Percentiles rank a stretch among this genome's conserved stretches.
These are phyloP conservation scores for Epinotia nisella DNA, from an alignment of 2,888 invertebrate genomes.

Conservation along the genomic window DNA sequence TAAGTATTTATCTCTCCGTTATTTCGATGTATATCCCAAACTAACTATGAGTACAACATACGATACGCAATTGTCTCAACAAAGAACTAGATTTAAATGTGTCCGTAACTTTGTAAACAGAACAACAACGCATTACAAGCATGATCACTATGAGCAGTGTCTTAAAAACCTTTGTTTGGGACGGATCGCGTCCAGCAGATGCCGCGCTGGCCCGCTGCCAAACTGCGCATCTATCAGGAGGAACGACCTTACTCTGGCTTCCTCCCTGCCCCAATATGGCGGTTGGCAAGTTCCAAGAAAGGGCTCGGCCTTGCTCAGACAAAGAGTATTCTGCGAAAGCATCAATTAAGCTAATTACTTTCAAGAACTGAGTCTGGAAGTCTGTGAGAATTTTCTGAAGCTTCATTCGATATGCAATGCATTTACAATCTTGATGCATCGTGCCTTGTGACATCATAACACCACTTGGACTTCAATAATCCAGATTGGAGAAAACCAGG, in stretches of 20 bases:
- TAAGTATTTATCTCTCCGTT: no score
- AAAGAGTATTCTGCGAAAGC: slow-evolving; percentile 24
- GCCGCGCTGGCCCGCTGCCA: slow-evolving; percentile 38
- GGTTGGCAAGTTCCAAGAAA: slow-evolving; percentile 47
- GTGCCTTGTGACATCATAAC: neutral
- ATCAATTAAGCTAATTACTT: slow-evolving; percentile 31
- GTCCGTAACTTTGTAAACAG: slow-evolving; percentile 35
- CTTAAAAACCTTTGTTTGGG: slow-evolving; percentile 15
- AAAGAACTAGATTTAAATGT: slow-evolving; percentile 24
- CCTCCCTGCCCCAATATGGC: slow-evolving; percentile 54
- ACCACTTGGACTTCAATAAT: neutral
- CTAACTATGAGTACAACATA: neutral
- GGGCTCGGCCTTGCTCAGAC: slow-evolving; percentile 22
- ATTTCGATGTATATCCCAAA: neutral
- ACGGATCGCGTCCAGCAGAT: slow-evolving; percentile 4
- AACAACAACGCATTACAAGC: slow-evolving; percentile 8
- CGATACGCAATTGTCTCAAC: slow-evolving; percentile 9
- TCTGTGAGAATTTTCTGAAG: neutral
- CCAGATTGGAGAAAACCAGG: neutral
- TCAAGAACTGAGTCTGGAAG: slow-evolving; percentile 1
- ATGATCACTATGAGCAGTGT: slow-evolving; percentile 2
- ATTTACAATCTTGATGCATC: neutral
- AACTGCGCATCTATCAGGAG: slow-evolving; percentile 41
- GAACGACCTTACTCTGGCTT: slow-evolving; percentile 44
- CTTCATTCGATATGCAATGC: no score